Evolutionary conservation across 2,888 invertebrate species (phyloP), one percentile per base, ranked within the genome.

Genomic region (Syrista parreyssii): DNA sequence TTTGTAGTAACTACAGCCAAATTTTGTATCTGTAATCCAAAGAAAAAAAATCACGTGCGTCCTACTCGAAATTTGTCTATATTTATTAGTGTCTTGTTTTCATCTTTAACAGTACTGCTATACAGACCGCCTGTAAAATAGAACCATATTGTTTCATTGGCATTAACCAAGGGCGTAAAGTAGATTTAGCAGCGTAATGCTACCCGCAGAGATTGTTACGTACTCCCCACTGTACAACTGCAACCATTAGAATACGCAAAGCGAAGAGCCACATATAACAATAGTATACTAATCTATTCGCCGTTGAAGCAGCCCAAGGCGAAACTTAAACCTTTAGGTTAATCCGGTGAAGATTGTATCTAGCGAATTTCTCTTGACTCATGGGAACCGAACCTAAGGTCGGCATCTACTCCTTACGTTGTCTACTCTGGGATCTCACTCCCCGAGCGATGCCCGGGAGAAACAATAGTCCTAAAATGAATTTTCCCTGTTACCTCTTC

Each of bases 201-300:
- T 32, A 30, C 12, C 69, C 9, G 34, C 75, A 30, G 69, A 32
- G 36, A 15, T 31, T n/a, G 30, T 31, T 73, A 15, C 30, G 40
- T 68, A 36, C 73, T 75, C 40, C 55, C 68, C 15, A 40, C 40
- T 40, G 40, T 40, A 40, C 40, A 15, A 40, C 40, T 40, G 73
- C 71, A 79, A 79, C 79, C 75, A 76, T 74, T 75, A 34, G 74
- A 78, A 79, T 79, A 71, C 73, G 4, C 33, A 12, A 23, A 40
- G n/a, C 31, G 31, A 40, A 31, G 35, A 40, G 76, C 69, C 71
- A 68, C 32, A n/a, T 34, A 71, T 68, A 78, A 81, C 82, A 82
- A 77, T 74, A 73, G 74, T 69, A 40, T 40, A 73, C 33, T 79
- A 79, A 77, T 79, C 76, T 79, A 79, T 82, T 79, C 78, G 71